Evolutionary conservation across 2,888 invertebrate species (phyloP).

Genomic region (Boloria selene): DNA sequence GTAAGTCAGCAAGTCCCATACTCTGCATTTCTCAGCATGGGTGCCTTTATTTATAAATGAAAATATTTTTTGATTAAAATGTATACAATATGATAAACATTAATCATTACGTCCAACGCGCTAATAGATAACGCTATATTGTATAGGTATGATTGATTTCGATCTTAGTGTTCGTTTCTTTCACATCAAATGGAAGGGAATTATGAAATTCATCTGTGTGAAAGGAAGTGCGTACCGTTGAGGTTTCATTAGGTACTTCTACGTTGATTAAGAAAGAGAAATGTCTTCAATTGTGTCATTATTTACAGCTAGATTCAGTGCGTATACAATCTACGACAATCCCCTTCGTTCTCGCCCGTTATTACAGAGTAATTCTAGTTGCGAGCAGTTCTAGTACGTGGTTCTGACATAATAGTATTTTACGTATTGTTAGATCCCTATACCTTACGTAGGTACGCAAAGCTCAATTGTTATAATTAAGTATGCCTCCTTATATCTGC

Average conservation of each 20-base stretch:
- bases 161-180: neutral
- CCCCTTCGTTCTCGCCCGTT: conserved; percentile 69
- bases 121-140: neutral
- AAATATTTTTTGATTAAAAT: conserved; percentile 24
- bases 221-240: conserved; percentile 35
- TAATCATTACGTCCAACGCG: neutral
- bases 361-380: conserved; percentile 75
- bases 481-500: conserved; percentile 13
- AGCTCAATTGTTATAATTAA: neutral
- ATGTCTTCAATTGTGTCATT: conserved; percentile 70
- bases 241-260: conserved; percentile 33
- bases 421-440: conserved; percentile 43
- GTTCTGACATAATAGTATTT: conserved; percentile 68
- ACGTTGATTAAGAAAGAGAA: conserved; percentile 58
- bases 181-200: neutral
- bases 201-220: conserved; percentile 17
- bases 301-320: conserved; percentile 76
- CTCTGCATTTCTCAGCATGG: conserved; percentile 41
- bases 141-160: neutral
- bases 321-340: conserved; percentile 74
- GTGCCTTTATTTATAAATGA: conserved; percentile 24
- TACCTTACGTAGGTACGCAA: neutral
- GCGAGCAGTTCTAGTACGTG: conserved; percentile 57
- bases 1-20: conserved; percentile 44
- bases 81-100: neutral